Evolutionary conservation across 1,140 invertebrate species (phyloP).

Genomic region (Muscidifurax raptorellus): DNA sequence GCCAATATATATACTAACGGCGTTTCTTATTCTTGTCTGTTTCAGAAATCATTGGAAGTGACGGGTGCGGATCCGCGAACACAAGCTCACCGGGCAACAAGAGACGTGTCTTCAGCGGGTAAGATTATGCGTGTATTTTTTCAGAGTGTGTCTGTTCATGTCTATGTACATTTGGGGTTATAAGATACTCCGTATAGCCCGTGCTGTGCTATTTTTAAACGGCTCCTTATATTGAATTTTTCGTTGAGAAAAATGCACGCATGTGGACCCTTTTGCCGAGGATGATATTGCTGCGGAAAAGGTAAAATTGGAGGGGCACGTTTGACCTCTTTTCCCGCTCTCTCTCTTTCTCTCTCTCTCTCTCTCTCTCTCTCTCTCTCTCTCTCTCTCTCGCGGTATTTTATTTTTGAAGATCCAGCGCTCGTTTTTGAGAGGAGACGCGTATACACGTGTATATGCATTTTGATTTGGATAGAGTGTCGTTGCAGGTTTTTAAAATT

Average conservation of each 20-base stretch:
- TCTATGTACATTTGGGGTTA: too few relatives aligned
- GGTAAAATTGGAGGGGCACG: neutral
- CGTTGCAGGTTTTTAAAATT: too few relatives aligned
- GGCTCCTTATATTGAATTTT: neutral
- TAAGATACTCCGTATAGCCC: too few relatives aligned
- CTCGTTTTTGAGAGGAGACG: neutral
- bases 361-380: too few relatives aligned
- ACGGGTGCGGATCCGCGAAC: conserved; percentile 75
- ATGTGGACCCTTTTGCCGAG: neutral
- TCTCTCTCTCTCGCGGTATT: neutral
- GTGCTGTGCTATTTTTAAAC: conserved; percentile 1
- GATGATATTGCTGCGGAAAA: neutral
- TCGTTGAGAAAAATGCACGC: neutral
- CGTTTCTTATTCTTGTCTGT: conserved; percentile 56
- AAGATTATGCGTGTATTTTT: conserved; percentile 66
- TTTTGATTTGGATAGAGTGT: neutral
- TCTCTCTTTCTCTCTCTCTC: too few relatives aligned
- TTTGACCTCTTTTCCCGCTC: neutral
- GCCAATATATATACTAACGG: neutral
- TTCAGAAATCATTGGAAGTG: conserved; percentile 76
- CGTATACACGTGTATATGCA: neutral
- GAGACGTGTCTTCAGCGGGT: conserved; percentile 87
- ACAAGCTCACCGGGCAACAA: conserved; percentile 87
- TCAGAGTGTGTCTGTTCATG: too few relatives aligned
- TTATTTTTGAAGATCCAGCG: neutral